Percentiles rank a stretch among this genome's conserved stretches.
Conservation (phyloP, 2,888 invertebrate genomes). For the Troides oblongomaculatus region DNA sequence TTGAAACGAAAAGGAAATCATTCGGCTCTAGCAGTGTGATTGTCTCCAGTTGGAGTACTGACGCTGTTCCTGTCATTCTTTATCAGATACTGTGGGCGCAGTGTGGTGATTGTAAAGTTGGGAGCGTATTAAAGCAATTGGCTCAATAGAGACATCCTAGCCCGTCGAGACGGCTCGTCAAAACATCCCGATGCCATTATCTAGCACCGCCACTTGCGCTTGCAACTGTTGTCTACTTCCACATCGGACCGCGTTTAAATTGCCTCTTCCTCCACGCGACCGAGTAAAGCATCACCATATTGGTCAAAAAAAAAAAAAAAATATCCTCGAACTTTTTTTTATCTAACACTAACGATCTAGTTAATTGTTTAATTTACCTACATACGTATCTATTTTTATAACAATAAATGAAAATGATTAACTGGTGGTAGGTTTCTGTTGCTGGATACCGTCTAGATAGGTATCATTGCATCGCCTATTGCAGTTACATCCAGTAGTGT, state of each 20-base stretch:
- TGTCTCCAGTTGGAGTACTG: background rate
- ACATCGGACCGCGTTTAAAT: slow-evolving; percentile 59
- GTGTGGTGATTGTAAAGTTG: slow-evolving; percentile 27
- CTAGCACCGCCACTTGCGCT: slow-evolving; percentile 52
- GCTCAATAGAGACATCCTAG: slow-evolving; percentile 67
- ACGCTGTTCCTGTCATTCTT: slow-evolving; percentile 10
- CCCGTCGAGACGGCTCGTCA: slow-evolving; percentile 55
- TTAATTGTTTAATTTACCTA: no score
- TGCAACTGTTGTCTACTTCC: slow-evolving; percentile 54
- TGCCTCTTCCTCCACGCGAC: slow-evolving; percentile 67
- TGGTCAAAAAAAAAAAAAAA: background rate
- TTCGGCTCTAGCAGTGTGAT: background rate
- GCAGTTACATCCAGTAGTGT: no score
- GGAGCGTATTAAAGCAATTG: slow-evolving; percentile 44
- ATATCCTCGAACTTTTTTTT: background rate
- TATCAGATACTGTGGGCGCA: slow-evolving; percentile 10
- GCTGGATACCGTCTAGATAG: no score
- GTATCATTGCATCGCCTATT: no score
- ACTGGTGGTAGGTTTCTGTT: no score
- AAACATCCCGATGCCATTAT: slow-evolving; percentile 63
- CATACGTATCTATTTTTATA: no score
- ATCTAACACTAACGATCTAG: background rate
- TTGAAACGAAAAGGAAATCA: background rate
- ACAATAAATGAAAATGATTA: no score
- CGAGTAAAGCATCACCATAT: background rate